Conservation (phyloP, 1,140 invertebrate species). For the Bombyx mori region DNA sequence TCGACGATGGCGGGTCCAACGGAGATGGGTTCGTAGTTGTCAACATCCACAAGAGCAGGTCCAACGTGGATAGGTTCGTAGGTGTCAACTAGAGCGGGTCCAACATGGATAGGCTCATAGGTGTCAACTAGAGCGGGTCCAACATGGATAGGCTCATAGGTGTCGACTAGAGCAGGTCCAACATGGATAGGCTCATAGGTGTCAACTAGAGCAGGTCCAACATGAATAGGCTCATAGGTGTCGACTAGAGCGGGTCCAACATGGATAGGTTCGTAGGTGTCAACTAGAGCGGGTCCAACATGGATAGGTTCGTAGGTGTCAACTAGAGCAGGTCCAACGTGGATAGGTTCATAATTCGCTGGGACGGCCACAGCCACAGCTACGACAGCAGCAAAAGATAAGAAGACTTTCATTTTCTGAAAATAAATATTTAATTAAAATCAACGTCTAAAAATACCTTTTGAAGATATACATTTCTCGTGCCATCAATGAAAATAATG, state of each 20-base stretch:
- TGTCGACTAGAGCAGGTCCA: slow-evolving; percentile 12
- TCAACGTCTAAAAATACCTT: too few relatives aligned
- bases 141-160: slow-evolving; percentile 12
- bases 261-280: too few relatives aligned
- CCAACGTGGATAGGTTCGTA: slow-evolving; percentile 11
- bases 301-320: too few relatives aligned
- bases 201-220: too few relatives aligned
- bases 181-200: slow-evolving; percentile 1
- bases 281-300: too few relatives aligned
- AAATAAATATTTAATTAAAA: background rate
- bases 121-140: slow-evolving; percentile 11
- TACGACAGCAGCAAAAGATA: slow-evolving; percentile 22
- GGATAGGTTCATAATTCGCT: too few relatives aligned
- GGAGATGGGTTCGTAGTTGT: slow-evolving; percentile 6
- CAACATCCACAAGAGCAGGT: slow-evolving; percentile 9
- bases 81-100: slow-evolving; percentile 10
- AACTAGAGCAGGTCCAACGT: too few relatives aligned
- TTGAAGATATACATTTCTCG: too few relatives aligned
- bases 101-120: slow-evolving; percentile 13
- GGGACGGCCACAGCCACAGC: slow-evolving; percentile 28
- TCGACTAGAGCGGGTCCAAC: too few relatives aligned
- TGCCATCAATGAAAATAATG: too few relatives aligned
- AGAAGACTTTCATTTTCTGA: slow-evolving; percentile 28
- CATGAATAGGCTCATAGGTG: too few relatives aligned
- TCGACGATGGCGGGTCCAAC: slow-evolving; percentile 1